These are phyloP conservation scores for Leucophenga montana DNA, from an alignment of 2,888 invertebrate species.

Conservation along the genomic window DNA sequence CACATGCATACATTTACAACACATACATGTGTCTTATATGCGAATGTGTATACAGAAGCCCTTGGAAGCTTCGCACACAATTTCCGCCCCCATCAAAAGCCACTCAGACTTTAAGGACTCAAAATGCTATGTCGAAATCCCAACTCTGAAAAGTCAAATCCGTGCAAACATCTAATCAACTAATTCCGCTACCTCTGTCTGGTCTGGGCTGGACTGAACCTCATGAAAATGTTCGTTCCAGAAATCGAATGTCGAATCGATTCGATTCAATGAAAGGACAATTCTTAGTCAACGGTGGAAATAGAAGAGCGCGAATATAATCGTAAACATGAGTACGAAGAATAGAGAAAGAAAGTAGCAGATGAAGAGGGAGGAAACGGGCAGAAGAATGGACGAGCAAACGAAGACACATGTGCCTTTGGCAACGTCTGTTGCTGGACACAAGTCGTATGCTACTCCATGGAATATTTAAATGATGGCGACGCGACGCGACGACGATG, in stretches of 20 bases:
- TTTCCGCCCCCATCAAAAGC: background rate
- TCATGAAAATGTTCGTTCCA: background rate
- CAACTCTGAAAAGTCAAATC: background rate
- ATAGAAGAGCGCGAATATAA: background rate
- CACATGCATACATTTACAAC: too few species aligned
- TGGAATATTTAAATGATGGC: slow-evolving; percentile 30
- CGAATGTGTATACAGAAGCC: background rate
- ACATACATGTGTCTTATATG: background rate
- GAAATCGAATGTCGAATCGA: background rate
- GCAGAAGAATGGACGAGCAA: background rate
- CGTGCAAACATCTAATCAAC: background rate
- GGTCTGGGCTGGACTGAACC: background rate
- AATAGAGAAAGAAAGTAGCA: background rate
- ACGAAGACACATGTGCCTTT: background rate
- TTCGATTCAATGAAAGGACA: background rate
- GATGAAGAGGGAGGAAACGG: background rate
- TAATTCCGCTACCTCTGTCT: background rate
- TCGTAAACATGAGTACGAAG: background rate
- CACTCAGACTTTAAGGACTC: background rate
- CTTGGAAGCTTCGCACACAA: too few species aligned
- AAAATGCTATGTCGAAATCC: background rate
- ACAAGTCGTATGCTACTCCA: slow-evolving; percentile 27
- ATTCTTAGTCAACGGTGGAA: background rate
- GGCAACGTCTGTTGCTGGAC: slow-evolving; percentile 9
- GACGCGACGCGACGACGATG: slow-evolving; percentile 5